These are phyloP conservation scores for Anarrhichthys ocellatus DNA, from an alignment of 2,113 vertebrate species.

Conservation along the genomic window DNA sequence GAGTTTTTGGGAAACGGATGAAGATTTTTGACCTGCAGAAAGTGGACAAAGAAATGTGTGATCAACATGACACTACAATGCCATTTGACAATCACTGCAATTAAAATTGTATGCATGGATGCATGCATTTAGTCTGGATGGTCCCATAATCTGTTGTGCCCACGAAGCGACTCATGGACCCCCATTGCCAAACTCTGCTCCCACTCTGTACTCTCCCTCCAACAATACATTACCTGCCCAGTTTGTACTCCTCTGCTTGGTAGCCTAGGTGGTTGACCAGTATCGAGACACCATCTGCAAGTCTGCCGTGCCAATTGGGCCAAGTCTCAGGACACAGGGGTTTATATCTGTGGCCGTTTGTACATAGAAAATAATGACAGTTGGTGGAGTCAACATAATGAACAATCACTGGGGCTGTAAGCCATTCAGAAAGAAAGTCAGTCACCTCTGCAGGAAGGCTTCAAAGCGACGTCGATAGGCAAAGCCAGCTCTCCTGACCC, in stretches of 20 bases:
- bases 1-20: conserved; percentile 97
- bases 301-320: conserved; percentile 92
- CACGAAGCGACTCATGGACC: not conserved
- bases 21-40: conserved; percentile 96
- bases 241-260: conserved; percentile 95
- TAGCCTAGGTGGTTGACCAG: conserved; percentile 94
- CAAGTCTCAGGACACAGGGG: conserved; percentile 95
- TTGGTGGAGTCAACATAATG: not conserved
- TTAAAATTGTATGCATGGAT: not conserved
- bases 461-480: conserved; percentile 95
- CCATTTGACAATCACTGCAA: not conserved
- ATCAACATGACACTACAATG: not conserved
- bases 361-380: not conserved
- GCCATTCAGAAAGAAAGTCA: not conserved
- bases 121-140: not conserved
- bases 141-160: not conserved
- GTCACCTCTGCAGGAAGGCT: conserved; percentile 92
- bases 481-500: conserved; percentile 95
- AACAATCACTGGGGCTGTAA: not conserved
- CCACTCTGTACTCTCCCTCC: not conserved
- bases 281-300: conserved; percentile 90
- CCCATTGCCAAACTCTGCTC: not conserved
- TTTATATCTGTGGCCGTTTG: conserved; percentile 88
- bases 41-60: not conserved
- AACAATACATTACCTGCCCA: conserved; percentile 88